phyloP scores from a whole-genome alignment of 2,888 invertebrate species.

The Lasiommata megera region DNA sequence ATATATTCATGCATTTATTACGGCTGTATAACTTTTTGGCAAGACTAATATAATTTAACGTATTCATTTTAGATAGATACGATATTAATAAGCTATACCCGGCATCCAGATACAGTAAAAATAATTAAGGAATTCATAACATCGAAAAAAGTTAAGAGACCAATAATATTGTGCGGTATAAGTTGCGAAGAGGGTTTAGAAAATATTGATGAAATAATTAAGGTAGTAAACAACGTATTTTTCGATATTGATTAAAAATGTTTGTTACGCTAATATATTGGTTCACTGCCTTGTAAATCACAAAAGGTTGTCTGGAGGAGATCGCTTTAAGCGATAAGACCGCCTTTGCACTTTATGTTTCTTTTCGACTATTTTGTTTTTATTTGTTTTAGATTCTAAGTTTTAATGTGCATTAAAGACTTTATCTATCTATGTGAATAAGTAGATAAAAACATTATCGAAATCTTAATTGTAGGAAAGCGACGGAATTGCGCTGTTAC shows the following conservation, averaged over 20 bases:
- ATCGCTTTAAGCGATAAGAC: too few species aligned
- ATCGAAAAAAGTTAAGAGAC: constrained; percentile 31
- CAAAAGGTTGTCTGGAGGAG: too few species aligned
- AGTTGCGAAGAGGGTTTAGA: constrained; percentile 54
- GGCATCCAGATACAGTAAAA: constrained; percentile 36
- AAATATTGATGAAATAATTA: constrained; percentile 51
- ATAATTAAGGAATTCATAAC: constrained; percentile 40
- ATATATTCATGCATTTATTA: too few species aligned
- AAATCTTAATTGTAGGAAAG: constrained; percentile 44
- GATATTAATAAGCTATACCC: constrained; percentile 45
- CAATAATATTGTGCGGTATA: constrained; percentile 48
- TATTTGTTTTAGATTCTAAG: too few species aligned
- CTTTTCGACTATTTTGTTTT: too few species aligned
- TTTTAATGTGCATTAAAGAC: too few species aligned
- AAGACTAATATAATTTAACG: background rate
- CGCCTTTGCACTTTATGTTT: too few species aligned
- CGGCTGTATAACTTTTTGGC: too few species aligned
- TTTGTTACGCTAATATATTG: too few species aligned
- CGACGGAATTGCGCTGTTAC: constrained; percentile 55
- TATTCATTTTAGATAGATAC: constrained; percentile 42
- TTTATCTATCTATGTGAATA: too few species aligned
- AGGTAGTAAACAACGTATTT: constrained; percentile 40
- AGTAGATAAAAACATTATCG: background rate
- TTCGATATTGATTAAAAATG: too few species aligned
- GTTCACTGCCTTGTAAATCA: too few species aligned